Base-by-base conservation (phyloP, 2,113 vertebrate species). In the Psilopogon haemacephalus region DNA sequence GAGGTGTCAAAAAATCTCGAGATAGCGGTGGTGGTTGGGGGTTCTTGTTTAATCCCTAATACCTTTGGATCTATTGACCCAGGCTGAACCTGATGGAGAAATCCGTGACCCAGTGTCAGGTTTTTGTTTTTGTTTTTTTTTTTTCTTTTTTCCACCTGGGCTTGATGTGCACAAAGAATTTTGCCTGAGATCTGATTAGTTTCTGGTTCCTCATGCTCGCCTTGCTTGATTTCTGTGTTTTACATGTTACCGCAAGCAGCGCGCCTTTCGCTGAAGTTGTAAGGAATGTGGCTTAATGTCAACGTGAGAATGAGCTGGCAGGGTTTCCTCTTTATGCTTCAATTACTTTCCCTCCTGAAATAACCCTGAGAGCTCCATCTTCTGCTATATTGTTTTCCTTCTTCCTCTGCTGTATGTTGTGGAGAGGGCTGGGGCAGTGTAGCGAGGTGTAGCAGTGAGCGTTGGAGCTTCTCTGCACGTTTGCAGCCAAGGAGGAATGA, bases 261-360 rank as follows among this genome's bases (percentile, higher is more conserved):
- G 37, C 37, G 2, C 72, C 17, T 93, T 96, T 75, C 69, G 32
- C 72, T 81, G 74, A 73, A 89, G 70, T 91, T 88, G 75, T 90
- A 88, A 89, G 85, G 91, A 96, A 92, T 72, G 79, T 55, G 64
- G 12, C 94, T 94, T 83, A 60, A 91, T 92, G 93, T 91, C 91
- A 93, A 11, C 23, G 94, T 94, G 93, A 89, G 91, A 94, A 89
- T 82, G 86, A 93, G 75, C 72, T 95, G 87, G 86, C 86, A 90
- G 65, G 69, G 42, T 50, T 93, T 91, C 93, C 89, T 94, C 87
- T 94, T 90, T 89, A 40, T 60, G 69, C 74, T 94, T 95, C 87
- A 84, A 44, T 91, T 96, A 68, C 50, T 91, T 89, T 87, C 56
- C 84, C 64, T 93, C 91, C 95, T 83, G 89, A 94, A 96, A 95